Conservation (phyloP, 2,797 vertebrate genomes). For the Benthosema pterotum region DNA sequence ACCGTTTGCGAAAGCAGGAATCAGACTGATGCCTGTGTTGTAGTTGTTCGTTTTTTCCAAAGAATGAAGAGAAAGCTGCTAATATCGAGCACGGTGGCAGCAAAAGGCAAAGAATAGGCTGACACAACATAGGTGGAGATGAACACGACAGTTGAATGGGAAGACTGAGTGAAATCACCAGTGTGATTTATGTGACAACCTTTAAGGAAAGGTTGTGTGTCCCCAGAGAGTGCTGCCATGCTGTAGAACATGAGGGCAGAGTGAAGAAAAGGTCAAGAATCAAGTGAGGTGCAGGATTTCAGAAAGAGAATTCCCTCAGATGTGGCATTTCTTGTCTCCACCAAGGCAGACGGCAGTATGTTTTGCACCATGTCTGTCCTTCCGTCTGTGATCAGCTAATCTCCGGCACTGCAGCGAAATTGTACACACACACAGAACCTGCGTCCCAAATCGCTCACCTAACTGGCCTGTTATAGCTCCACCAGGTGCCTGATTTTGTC, state of each 20-base stretch:
- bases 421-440: too few relatives aligned
- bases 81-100: conserved; percentile 34
- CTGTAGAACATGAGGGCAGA: conserved; percentile 59
- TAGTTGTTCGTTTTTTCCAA: neutral
- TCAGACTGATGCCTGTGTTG: too few relatives aligned
- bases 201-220: conserved; percentile 80
- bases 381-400: too few relatives aligned
- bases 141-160: conserved; percentile 44
- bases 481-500: too few relatives aligned
- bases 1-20: too few relatives aligned
- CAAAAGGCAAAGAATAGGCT: conserved; percentile 33
- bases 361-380: too few relatives aligned
- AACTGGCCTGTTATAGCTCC: too few relatives aligned
- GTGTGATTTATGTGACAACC: conserved; percentile 80
- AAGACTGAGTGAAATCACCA: conserved; percentile 66
- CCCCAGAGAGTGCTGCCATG: conserved; percentile 67
- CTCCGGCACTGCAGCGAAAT: too few relatives aligned
- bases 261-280: conserved; percentile 66
- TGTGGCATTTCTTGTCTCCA: conserved; percentile 12
- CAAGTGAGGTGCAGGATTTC: conserved; percentile 62
- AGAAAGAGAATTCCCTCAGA: conserved; percentile 39
- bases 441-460: too few relatives aligned
- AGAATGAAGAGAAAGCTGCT: conserved; percentile 27
- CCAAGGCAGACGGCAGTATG: too few relatives aligned
- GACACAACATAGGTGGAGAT: conserved; percentile 38